These are phyloP conservation scores for Microcebus tavaratra DNA, from an alignment of 2,113 vertebrate genomes.

Conservation along the genomic window DNA sequence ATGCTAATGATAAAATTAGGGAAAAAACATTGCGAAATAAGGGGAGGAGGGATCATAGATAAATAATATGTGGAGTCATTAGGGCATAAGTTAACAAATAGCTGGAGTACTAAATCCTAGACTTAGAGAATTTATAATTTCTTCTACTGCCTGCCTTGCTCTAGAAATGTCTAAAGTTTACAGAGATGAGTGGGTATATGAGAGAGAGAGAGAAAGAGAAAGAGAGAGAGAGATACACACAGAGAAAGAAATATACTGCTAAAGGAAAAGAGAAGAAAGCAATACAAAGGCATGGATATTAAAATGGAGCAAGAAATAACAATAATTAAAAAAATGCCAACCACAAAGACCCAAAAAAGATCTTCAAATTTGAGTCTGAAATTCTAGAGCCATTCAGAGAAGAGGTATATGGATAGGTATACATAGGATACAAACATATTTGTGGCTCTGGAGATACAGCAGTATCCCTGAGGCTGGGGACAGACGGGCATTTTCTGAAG, in stretches of 20 bases:
- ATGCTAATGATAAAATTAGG: conserved; percentile 4
- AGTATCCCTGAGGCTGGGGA: background rate
- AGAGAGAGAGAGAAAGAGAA: background rate
- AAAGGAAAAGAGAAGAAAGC: background rate
- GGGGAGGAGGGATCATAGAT: background rate
- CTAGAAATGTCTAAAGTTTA: conserved; percentile 8
- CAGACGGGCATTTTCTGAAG: background rate
- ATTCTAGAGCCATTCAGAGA: conserved; percentile 16
- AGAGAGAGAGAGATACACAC: background rate
- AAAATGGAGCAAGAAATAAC: background rate
- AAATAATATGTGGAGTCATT: background rate
- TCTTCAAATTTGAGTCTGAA: background rate
- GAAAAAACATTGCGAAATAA: background rate
- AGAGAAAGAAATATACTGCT: background rate
- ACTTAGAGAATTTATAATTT: background rate
- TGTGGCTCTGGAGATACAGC: background rate
- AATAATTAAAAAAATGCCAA: background rate
- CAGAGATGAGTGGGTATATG: background rate
- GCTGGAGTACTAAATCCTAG: background rate
- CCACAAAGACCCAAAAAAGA: background rate
- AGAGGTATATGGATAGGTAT: background rate
- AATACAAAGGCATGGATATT: background rate
- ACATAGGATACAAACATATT: background rate
- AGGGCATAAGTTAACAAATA: background rate
- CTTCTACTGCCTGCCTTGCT: background rate